Evolutionary conservation across 2,113 vertebrate genomes (phyloP), one percentile per base, ranked within the genome.

Genomic region (Oncorhynchus kisutch): DNA sequence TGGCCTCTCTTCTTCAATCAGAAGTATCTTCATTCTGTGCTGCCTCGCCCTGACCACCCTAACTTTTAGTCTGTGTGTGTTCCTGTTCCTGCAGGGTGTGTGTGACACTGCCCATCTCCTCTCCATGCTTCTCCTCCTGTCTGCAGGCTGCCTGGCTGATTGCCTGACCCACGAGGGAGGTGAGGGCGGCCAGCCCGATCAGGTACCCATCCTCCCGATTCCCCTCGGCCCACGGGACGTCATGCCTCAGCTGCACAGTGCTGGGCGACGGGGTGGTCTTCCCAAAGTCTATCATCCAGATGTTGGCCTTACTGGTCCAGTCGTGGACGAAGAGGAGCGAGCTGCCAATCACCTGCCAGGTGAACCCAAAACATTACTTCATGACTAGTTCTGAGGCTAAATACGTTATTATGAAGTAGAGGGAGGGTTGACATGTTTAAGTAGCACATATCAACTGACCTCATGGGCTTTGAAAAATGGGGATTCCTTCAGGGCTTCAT

Each of bases 261-360:
- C 86, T 79, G 0, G 91, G 89, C 11, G 86, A 64, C 0, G 90
- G 90, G 0, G 81, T 86, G 0, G 94, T 95, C 84, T 95, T 95
- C 18, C 92, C 94, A 62, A 95, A 95, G 85, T 95, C 95, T 73
- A 95, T 95, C 95, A 95, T 95, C 95, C 95, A 95, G 70, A 95
- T 89, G 3, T 80, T 94, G 85, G 92, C 92, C 75, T 87, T 92
- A 74, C 80, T 85, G 31, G 75, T 90, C 62, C 85, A 80, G 87
- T 94, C 92, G 0, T 95, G 93, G 72, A 94, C 88, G 39, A 95
- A 95, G 60, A 95, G 93, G 25, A 95, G 91, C 5, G 94, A 95
- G 84, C 93, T 94, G 72, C 94, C 94, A 67, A 95, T 94, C 71
- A 95, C 81, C 94, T 95, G 83, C 34, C 1, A 31, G 18, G 20